Percentiles rank a stretch among this genome's conserved stretches.
Evolutionary conservation across 1,140 invertebrate species (phyloP).

Genomic region (Alviniconcha marisindica): DNA sequence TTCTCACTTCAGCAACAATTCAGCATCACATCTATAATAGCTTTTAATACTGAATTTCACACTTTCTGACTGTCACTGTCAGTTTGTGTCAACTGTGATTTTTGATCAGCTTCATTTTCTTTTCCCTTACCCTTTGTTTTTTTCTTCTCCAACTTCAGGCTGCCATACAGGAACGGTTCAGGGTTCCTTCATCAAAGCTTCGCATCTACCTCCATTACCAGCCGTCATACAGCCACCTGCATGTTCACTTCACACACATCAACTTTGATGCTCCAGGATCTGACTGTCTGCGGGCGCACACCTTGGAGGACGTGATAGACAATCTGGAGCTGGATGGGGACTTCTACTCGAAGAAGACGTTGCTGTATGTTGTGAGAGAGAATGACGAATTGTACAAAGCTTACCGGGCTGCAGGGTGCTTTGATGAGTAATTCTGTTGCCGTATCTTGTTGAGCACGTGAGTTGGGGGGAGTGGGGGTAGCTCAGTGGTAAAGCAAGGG

Average conservation of each 20-base stretch:
- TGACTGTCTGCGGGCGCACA: constrained; percentile 88
- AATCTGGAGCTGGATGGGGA: constrained; percentile 89
- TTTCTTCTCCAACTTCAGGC: too few relatives aligned
- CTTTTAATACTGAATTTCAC: too few relatives aligned
- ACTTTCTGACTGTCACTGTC: too few relatives aligned
- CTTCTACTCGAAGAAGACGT: constrained; percentile 89
- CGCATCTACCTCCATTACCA: constrained; percentile 95
- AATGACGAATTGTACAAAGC: constrained; percentile 67
- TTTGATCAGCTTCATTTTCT: too few relatives aligned
- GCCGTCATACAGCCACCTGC: constrained; percentile 97
- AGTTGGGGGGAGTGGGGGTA: too few relatives aligned
- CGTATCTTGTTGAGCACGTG: too few relatives aligned
- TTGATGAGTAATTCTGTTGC: constrained; percentile 47
- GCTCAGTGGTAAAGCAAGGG: too few relatives aligned
- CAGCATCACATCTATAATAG: too few relatives aligned
- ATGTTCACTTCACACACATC: constrained; percentile 94
- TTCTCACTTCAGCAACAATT: too few relatives aligned
- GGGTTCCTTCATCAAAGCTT: constrained; percentile 83
- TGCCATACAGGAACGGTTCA: constrained; percentile 88
- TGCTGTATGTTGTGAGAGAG: constrained; percentile 78
- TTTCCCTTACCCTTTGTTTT: too few relatives aligned
- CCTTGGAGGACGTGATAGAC: constrained; percentile 91
- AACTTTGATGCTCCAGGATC: constrained; percentile 88
- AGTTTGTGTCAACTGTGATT: too few relatives aligned
- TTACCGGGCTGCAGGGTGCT: constrained; percentile 64